Evolutionary conservation across 2,888 invertebrate species (phyloP), one percentile per base, ranked within the genome.

Genomic region (Neoaliturus tenellus): DNA sequence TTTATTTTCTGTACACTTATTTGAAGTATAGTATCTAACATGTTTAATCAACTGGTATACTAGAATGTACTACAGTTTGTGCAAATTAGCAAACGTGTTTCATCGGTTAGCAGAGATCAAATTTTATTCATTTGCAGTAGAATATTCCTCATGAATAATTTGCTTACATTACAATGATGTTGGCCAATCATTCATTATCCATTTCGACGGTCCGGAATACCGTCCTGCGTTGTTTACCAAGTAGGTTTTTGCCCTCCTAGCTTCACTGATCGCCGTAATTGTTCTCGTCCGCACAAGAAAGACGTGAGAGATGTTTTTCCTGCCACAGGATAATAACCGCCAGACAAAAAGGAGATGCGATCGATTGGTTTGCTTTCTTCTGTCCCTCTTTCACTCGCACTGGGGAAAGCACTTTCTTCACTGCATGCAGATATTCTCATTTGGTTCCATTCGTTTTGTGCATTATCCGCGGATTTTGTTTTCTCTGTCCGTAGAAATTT

Each of bases 311-410:
- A 62, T 62, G 62, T 62, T 62, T 62, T 62, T 55, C 62, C 28
- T 1, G 6, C 28, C 62, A 12, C 62, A 28, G 62, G 28, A 62
- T 62, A 62, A 62, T 62, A 62, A 62, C 62, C 62, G 28, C 14
- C 25, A 3, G 20, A 31, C 62, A 69, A 33, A 69, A 69, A 69
- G 69, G 69, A 69, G 69, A 69, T 69, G 69, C 69, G 69, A 69
- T 69, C 69, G 69, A 69, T 69, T 39, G 69, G 69, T 69, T 69
- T 39, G 23, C 69, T 69, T 69, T 67, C 67, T 33, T 39, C 62
- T 31, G 62, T 12, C 14, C 6, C 62, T 62, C 62, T 58, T 17
- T 62, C 31, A 28, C 62, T 28, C 28, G 20, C 23, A 31, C 62
- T 62, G 14, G 62, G 62, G 62, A 31, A 62, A 62, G 62, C 62